phyloP scores from a whole-genome alignment of 2,113 vertebrate species.

The Semicossyphus pulcher region DNA sequence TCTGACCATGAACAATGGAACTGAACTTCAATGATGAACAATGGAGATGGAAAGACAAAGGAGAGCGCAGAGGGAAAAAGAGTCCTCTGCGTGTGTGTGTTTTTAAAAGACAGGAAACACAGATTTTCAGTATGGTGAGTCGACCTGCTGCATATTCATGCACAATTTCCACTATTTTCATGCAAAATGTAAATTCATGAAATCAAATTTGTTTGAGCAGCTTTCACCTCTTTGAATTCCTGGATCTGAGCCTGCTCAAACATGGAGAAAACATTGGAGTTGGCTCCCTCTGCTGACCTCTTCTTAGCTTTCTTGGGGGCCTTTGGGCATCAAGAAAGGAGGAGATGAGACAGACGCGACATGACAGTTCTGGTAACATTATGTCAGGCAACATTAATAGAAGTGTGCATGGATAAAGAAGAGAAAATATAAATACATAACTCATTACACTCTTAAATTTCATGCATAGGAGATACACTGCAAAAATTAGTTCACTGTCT shows the following conservation, averaged over 20 bases:
- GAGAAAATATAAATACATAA: not conserved
- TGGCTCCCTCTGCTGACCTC: slow-evolving; percentile 90
- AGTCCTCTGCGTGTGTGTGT: slow-evolving; percentile 1
- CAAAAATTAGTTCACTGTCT: not conserved
- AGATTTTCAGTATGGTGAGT: not conserved
- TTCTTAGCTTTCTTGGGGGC: slow-evolving; percentile 98
- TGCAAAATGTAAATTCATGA: not conserved
- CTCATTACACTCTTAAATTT: not conserved
- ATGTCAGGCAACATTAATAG: not conserved
- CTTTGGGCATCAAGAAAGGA: slow-evolving; percentile 71
- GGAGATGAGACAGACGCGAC: not conserved
- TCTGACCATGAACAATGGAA: slow-evolving; percentile 60
- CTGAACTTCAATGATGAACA: too few species aligned
- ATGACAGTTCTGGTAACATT: not conserved
- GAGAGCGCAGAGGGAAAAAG: not conserved
- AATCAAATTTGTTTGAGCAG: not conserved
- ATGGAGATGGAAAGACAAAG: slow-evolving; percentile 37
- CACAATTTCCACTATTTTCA: not conserved
- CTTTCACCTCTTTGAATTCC: slow-evolving; percentile 95
- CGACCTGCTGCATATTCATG: not conserved
- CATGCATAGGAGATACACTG: not conserved
- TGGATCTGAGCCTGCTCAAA: slow-evolving; percentile 98
- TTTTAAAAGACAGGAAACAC: not conserved
- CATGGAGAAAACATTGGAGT: slow-evolving; percentile 98
- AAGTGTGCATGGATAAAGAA: not conserved